Percentiles rank a stretch among this genome's conserved stretches.
Conservation (phyloP, 2,113 vertebrate species). For the Python bivittatus region DNA sequence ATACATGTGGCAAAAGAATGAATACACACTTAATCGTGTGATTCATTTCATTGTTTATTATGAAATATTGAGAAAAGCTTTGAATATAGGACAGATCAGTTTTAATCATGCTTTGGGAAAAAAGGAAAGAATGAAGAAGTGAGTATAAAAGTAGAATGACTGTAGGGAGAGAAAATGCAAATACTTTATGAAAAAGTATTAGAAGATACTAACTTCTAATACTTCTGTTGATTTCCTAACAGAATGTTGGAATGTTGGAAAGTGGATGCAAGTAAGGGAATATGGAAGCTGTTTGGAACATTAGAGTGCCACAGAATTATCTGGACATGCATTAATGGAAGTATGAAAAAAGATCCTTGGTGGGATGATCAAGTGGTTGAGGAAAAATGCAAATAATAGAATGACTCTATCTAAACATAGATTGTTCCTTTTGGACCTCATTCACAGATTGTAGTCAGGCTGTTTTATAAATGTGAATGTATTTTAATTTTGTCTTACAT, state of each 20-base stretch:
- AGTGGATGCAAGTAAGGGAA: neutral
- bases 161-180: neutral
- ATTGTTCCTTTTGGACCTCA: too few relatives aligned
- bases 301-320: neutral
- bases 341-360: neutral
- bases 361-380: neutral
- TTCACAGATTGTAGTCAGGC: too few relatives aligned
- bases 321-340: neutral
- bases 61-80: neutral
- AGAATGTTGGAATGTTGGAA: neutral
- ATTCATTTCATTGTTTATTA: neutral
- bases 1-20: neutral
- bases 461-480: too few relatives aligned
- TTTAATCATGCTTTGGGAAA: neutral
- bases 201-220: neutral
- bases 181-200: neutral
- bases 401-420: too few relatives aligned
- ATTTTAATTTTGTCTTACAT: too few relatives aligned
- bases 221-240: neutral
- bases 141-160: neutral
- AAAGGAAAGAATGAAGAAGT: neutral
- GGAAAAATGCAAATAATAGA: neutral
- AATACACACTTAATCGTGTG: neutral
- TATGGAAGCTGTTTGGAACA: neutral
- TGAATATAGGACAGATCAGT: neutral